Conservation (phyloP, 2,888 invertebrate species). For the Zaprionus bogoriensis region DNA sequence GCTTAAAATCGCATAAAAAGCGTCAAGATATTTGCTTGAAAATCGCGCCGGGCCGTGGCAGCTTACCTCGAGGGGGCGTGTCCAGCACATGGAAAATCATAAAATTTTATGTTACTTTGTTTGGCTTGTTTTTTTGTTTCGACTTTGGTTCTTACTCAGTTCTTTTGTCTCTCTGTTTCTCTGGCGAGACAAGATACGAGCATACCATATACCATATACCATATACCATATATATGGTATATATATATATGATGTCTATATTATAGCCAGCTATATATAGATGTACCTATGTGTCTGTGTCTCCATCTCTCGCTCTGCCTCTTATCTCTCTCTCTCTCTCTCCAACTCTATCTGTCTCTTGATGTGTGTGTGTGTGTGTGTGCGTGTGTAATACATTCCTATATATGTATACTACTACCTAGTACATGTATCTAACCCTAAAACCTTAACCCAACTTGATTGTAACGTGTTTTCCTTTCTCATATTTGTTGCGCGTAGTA, state of each 20-base stretch:
- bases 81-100: conserved; percentile 50
- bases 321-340: conserved; percentile 10
- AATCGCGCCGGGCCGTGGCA: not conserved
- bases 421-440: conserved; percentile 38
- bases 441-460: conserved; percentile 39
- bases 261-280: conserved; percentile 36
- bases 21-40: conserved; percentile 54
- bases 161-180: conserved; percentile 27
- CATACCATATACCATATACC: conserved; percentile 37
- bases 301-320: conserved; percentile 5
- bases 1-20: conserved; percentile 75
- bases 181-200: conserved; percentile 42
- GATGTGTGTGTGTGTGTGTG: conserved; percentile 27
- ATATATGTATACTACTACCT: conserved; percentile 43
- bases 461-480: conserved; percentile 47
- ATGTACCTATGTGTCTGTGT: conserved; percentile 15
- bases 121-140: conserved; percentile 40
- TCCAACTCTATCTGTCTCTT: too few relatives aligned
- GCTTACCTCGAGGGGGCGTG: not conserved
- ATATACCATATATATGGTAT: conserved; percentile 40
- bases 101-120: conserved; percentile 66
- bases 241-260: conserved; percentile 37
- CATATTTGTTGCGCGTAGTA: conserved; percentile 55
- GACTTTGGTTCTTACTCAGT: conserved; percentile 8
- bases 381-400: conserved; percentile 30